These are phyloP conservation scores for Volucella inanis DNA, from an alignment of 2,888 invertebrate genomes.

Conservation along the genomic window DNA sequence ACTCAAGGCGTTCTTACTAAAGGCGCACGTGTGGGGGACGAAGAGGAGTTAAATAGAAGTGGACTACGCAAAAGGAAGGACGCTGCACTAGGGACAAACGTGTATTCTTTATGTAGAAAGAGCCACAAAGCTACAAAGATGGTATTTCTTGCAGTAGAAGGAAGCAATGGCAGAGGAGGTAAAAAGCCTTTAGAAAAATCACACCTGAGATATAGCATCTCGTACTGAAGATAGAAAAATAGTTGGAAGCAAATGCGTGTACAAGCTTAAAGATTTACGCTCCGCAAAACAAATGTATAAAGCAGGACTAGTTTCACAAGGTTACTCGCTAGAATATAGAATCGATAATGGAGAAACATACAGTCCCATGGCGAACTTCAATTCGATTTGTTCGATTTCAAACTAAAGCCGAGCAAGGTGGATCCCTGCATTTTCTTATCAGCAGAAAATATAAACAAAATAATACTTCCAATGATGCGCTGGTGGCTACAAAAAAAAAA, in stretches of 20 bases:
- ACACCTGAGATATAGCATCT: constrained; percentile 3
- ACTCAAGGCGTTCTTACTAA: not conserved
- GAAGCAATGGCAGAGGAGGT: constrained; percentile 36
- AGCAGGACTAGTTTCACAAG: constrained; percentile 77
- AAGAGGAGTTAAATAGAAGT: no score
- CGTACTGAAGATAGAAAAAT: constrained; percentile 32
- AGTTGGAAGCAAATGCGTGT: constrained; percentile 76
- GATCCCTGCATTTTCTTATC: no score
- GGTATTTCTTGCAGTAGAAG: constrained; percentile 28
- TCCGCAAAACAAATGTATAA: constrained; percentile 67
- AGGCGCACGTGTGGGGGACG: not conserved
- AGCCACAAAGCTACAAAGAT: constrained; percentile 18
- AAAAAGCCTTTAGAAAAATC: constrained; percentile 18
- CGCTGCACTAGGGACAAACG: constrained; percentile 1
- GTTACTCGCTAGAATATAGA: constrained; percentile 76
- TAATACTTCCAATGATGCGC: no score
- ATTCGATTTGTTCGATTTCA: no score
- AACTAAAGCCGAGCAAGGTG: no score
- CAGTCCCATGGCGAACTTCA: constrained; percentile 76
- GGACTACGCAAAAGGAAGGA: not conserved
- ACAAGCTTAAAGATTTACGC: constrained; percentile 69
- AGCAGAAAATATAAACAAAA: no score
- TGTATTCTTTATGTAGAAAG: constrained; percentile 21
- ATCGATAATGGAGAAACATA: constrained; percentile 78
- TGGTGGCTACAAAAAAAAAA: no score